phyloP scores from a whole-genome alignment of 2,888 invertebrate genomes.

The Trissolcus japonicus region DNA sequence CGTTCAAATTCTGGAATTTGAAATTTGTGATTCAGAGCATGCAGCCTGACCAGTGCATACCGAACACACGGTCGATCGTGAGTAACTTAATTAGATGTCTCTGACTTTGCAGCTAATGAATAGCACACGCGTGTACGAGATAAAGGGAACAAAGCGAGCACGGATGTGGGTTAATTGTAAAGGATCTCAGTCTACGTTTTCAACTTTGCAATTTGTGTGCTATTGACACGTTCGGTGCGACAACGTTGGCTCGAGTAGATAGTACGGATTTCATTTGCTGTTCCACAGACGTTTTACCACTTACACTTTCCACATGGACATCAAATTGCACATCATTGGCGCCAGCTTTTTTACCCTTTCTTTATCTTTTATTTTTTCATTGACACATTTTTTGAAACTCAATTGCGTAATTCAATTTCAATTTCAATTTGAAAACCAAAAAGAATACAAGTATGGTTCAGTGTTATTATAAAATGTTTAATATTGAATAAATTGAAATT shows the following conservation, averaged over 20 bases:
- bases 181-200: constrained; percentile 20
- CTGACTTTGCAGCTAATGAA: constrained; percentile 27
- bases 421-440: too few relatives aligned
- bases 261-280: constrained; percentile 35
- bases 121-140: constrained; percentile 12
- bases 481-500: too few relatives aligned
- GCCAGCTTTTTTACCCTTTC: too few relatives aligned
- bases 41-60: constrained; percentile 2
- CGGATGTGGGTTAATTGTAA: constrained; percentile 36
- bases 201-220: constrained; percentile 22
- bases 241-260: constrained; percentile 44
- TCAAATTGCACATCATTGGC: not conserved
- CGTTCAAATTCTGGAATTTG: not conserved
- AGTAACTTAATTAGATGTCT: constrained; percentile 20
- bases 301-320: not conserved
- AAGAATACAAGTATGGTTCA: too few relatives aligned
- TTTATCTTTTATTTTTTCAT: too few relatives aligned
- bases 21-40: not conserved
- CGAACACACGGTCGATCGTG: constrained; percentile 5
- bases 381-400: too few relatives aligned
- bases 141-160: constrained; percentile 30
- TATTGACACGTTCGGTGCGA: constrained; percentile 36
- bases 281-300: constrained; percentile 15
- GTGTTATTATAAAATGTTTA: too few relatives aligned
- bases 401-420: too few relatives aligned